Evolutionary conservation across 2,797 vertebrate genomes (phyloP), one percentile per base, ranked within the genome.

Genomic region (Ctenopoma multispine): DNA sequence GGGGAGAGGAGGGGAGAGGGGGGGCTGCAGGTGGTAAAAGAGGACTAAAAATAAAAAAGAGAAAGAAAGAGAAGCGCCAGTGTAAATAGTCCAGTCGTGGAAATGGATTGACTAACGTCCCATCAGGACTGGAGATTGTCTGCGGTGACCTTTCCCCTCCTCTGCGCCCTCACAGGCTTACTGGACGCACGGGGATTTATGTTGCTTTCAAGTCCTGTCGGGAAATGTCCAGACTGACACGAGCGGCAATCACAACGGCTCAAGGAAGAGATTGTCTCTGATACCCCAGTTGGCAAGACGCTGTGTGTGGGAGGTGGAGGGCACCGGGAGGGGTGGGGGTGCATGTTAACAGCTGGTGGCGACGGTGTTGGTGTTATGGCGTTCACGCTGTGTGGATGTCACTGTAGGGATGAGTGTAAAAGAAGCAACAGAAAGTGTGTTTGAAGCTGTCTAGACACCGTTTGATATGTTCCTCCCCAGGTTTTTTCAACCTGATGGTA

Each of bases 111-210:
- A 83, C 24, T 2, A 29, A 70, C 60, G 46, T n/a, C 34, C 82
- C 60, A 34, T 63, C 29, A 41, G 62, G 69, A 69, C 47, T 55
- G 59, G 69, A 79, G 75, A 68, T 77, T 83, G 78, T 80, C 73
- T 73, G 70, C 1, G 31, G 27, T 84, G 85, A 87, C 85, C 87
- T 88, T 78, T 89, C 77, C 82, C 83, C 86, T 89, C 81, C 81
- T 85, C 66, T 29, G 66, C 23, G 48, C 58, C 68, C 64, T 67
- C 75, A 34, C 15, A 76, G 77, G 86, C 75, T 92, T 87, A 92
- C 56, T 59, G 80, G 74, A 76, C 75, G 67, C 4, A 31, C 21
- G 24, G 3, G 79, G 91, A 89, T 90, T 90, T 88, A 64, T 71
- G 80, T 29, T 81, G 86, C 89, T 67, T 88, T 86, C 83, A 86